Evolutionary conservation across 2,113 vertebrate genomes (phyloP).

Genomic region (Pao palembangensis): DNA sequence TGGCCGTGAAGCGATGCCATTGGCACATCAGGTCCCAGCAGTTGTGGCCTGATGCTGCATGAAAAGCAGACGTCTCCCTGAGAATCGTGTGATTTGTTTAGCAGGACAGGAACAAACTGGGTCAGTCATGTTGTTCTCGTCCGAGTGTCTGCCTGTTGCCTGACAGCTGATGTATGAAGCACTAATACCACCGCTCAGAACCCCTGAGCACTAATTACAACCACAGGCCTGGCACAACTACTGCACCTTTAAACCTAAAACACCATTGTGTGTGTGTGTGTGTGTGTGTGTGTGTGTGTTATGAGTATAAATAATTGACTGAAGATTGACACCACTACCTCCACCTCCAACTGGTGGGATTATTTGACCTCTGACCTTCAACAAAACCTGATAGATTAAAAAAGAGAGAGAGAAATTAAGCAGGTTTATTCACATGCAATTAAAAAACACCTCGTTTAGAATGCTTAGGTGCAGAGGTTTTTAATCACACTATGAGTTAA

Average conservation of each 20-base stretch:
- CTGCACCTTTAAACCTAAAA: constrained; percentile 1
- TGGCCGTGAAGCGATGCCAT: background rate
- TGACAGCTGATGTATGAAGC: constrained; percentile 37
- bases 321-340: constrained; percentile 13
- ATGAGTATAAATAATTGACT: background rate
- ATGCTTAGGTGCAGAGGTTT: too few species aligned
- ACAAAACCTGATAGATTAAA: too few species aligned
- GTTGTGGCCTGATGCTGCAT: background rate
- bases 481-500: background rate
- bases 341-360: constrained; percentile 29
- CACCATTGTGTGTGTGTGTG: constrained; percentile 10
- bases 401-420: background rate
- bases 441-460: background rate
- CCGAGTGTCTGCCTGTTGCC: background rate
- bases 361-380: constrained; percentile 30
- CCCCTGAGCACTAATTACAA: constrained; percentile 32
- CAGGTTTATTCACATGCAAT: background rate
- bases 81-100: background rate
- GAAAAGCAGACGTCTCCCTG: background rate
- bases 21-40: background rate
- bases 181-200: constrained; percentile 29
- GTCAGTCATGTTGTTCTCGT: background rate
- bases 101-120: constrained; percentile 13
- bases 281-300: constrained; percentile 11
- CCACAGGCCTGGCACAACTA: constrained; percentile 7